Conservation (phyloP, 2,888 invertebrate genomes). For the Apantesis nais region DNA sequence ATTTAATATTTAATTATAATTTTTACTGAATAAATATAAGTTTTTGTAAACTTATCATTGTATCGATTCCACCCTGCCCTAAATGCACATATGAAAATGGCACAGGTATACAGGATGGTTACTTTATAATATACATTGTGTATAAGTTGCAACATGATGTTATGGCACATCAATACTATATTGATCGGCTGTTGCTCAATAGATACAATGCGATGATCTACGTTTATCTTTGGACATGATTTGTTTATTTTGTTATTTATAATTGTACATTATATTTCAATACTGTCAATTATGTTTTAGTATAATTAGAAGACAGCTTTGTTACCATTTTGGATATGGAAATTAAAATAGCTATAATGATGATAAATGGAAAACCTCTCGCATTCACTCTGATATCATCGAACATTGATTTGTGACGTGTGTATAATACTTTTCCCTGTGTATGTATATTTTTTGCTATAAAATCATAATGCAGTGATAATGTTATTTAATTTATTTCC, state of each 20-base stretch:
- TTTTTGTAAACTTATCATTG: constrained; percentile 70
- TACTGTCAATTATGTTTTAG: constrained; percentile 44
- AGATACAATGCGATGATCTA: constrained; percentile 20
- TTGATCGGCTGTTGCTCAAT: constrained; percentile 39
- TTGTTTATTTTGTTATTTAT: constrained; percentile 32
- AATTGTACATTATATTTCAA: constrained; percentile 38
- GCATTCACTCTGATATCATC: constrained; percentile 60
- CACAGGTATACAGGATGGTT: constrained; percentile 42
- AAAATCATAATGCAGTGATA: constrained; percentile 83
- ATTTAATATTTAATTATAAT: constrained; percentile 70
- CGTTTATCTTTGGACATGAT: constrained; percentile 20
- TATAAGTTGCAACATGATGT: constrained; percentile 23
- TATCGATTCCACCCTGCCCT: constrained; percentile 68
- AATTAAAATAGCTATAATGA: constrained; percentile 48
- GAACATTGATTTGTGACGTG: constrained; percentile 76
- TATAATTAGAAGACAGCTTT: constrained; percentile 40
- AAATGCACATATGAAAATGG: constrained; percentile 46
- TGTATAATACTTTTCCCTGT: constrained; percentile 80
- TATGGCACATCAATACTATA: constrained; percentile 8
- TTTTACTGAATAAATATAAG: constrained; percentile 72
- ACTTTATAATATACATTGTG: constrained; percentile 24
- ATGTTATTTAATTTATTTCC: constrained; percentile 69
- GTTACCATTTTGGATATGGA: constrained; percentile 49
- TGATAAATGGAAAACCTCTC: constrained; percentile 50
- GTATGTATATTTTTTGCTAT: constrained; percentile 85